Percentiles rank a stretch among this genome's conserved stretches.
phyloP scores from a whole-genome alignment of 2,888 invertebrate species.

The Cylloceria caligata region DNA sequence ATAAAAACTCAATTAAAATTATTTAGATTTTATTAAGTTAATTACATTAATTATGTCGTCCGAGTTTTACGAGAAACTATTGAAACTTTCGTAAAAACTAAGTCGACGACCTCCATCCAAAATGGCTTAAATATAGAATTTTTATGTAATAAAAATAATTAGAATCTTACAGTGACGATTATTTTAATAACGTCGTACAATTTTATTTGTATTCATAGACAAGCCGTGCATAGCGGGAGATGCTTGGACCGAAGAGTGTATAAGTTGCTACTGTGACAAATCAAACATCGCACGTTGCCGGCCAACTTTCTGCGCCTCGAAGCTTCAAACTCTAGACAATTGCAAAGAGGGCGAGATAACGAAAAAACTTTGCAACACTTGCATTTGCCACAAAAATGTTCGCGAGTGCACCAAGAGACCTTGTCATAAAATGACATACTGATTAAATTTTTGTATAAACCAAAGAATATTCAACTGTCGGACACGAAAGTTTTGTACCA shows the following conservation, averaged over 20 bases:
- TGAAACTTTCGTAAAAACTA: too few relatives aligned
- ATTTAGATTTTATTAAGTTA: too few relatives aligned
- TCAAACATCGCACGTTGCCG: slow-evolving; percentile 59
- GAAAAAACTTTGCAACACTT: slow-evolving; percentile 58
- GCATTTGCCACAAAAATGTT: slow-evolving; percentile 61
- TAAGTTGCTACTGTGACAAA: slow-evolving; percentile 65
- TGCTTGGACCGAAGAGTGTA: slow-evolving; percentile 70
- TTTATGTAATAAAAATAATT: background rate
- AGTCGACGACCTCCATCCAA: too few relatives aligned
- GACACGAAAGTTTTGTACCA: background rate
- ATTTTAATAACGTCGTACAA: background rate
- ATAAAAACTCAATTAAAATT: too few relatives aligned
- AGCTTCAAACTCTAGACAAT: slow-evolving; percentile 55
- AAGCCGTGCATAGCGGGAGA: slow-evolving; percentile 68
- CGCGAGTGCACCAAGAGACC: slow-evolving; percentile 60
- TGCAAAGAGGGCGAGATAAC: slow-evolving; percentile 64
- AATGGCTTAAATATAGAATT: background rate
- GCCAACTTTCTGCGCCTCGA: slow-evolving; percentile 67
- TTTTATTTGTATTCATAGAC: slow-evolving; percentile 50
- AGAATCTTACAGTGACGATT: background rate
- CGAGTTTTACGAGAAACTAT: too few relatives aligned
- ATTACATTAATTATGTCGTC: too few relatives aligned
- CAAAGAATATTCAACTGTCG: background rate
- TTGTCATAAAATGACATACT: slow-evolving; percentile 36
- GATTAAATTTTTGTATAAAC: background rate